Conservation (phyloP, 2,113 vertebrate species). For the Mustelus asterias region DNA sequence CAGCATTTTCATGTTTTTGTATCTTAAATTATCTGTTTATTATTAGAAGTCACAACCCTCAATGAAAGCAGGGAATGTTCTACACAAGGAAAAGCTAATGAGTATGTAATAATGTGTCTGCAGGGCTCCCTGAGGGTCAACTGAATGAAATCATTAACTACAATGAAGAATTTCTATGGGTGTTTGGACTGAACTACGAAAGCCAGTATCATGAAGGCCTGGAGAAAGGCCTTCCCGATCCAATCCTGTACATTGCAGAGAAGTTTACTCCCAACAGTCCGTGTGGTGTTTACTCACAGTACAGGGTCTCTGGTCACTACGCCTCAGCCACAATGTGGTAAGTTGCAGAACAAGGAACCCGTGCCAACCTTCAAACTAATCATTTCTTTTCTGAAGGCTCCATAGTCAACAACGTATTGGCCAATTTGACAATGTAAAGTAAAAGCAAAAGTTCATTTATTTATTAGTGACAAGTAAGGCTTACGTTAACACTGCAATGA, state of each 20-base stretch:
- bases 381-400: not conserved
- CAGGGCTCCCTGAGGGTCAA: conserved; percentile 79
- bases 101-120: not conserved
- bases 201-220: conserved; percentile 65
- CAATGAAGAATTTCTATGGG: conserved; percentile 84
- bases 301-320: conserved; percentile 73
- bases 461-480: too few relatives aligned
- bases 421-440: not conserved
- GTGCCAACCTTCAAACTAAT: not conserved
- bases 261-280: conserved; percentile 77
- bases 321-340: conserved; percentile 83
- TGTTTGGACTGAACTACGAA: conserved; percentile 50
- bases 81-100: not conserved
- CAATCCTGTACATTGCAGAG: conserved; percentile 86
- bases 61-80: not conserved
- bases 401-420: not conserved
- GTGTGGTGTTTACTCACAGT: conserved; percentile 69
- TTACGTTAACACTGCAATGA: too few relatives aligned
- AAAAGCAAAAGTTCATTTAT: too few relatives aligned
- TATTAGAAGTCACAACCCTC: not conserved
- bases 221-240: conserved; percentile 76
- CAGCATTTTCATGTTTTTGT: too few relatives aligned
- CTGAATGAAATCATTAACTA: conserved; percentile 91
- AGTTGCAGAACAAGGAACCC: conserved; percentile 41
- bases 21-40: not conserved